These are phyloP conservation scores for Lacanobia oleracea DNA, from an alignment of 2,888 invertebrate genomes.

Conservation along the genomic window DNA sequence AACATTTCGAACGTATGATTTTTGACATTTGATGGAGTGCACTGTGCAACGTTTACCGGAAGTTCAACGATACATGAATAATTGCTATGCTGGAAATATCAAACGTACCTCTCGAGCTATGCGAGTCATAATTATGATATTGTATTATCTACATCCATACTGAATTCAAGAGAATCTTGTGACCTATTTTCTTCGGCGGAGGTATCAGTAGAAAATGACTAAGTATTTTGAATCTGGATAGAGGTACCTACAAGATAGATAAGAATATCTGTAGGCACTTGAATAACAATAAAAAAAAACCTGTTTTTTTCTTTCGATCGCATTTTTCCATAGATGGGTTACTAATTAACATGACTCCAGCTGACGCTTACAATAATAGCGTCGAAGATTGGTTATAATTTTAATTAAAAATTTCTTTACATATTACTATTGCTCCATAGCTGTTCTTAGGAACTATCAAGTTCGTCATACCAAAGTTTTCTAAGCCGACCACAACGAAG, in stretches of 20 bases:
- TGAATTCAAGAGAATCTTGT: background rate
- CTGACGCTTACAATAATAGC: background rate
- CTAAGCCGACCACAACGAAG: background rate
- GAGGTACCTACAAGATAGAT: too few relatives aligned
- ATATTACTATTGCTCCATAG: background rate
- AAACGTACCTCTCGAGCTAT: background rate
- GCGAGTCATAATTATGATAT: background rate
- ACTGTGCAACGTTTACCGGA: background rate
- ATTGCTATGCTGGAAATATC: background rate
- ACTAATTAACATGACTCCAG: background rate
- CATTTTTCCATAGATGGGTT: background rate
- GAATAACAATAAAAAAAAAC: background rate
- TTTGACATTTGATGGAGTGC: constrained; percentile 6
- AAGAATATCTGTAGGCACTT: background rate
- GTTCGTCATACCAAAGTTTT: background rate
- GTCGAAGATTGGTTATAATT: background rate
- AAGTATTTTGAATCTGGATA: background rate
- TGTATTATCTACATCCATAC: background rate
- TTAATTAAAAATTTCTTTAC: background rate
- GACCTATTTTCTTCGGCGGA: background rate
- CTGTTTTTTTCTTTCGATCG: background rate
- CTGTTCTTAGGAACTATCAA: background rate
- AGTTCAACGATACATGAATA: background rate
- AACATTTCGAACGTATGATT: background rate
- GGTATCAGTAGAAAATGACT: background rate